Conservation (phyloP, 1,140 invertebrate genomes). For the Apocrypta bakeri region DNA sequence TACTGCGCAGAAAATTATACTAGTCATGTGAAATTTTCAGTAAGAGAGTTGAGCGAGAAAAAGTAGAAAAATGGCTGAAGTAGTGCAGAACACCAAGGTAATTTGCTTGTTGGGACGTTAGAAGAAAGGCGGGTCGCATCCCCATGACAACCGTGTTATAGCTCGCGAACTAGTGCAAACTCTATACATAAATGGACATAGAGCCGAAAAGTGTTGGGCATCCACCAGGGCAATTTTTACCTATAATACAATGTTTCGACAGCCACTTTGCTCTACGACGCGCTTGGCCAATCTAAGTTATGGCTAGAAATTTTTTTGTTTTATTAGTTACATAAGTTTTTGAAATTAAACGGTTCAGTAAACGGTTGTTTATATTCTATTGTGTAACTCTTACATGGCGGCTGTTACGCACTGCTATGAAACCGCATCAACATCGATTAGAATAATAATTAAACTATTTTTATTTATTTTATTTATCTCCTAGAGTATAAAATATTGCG, state of each 20-base stretch:
- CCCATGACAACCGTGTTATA: constrained; percentile 68
- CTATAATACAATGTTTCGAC: constrained; percentile 36
- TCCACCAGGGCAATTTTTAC: constrained; percentile 27
- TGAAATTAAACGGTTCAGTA: no score
- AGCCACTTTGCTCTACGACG: constrained; percentile 20
- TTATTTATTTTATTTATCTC: no score
- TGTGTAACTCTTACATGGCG: no score
- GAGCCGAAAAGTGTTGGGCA: neutral
- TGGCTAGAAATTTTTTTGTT: neutral
- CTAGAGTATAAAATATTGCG: no score
- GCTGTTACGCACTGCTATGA: no score
- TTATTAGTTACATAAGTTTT: no score
- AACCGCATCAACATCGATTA: no score
- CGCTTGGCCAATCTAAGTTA: neutral
- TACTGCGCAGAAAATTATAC: constrained; percentile 8
- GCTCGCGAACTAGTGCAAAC: neutral
- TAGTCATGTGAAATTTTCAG: constrained; percentile 49
- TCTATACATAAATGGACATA: neutral
- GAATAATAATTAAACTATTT: no score
- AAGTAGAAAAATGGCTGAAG: constrained; percentile 26
- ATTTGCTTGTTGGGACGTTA: constrained; percentile 47
- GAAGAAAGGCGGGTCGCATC: constrained; percentile 61
- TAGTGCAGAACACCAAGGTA: neutral
- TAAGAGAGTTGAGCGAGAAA: neutral
- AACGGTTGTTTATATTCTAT: no score